phyloP scores from a whole-genome alignment of 2,113 vertebrate species.

The Craseonycteris thonglongyai region DNA sequence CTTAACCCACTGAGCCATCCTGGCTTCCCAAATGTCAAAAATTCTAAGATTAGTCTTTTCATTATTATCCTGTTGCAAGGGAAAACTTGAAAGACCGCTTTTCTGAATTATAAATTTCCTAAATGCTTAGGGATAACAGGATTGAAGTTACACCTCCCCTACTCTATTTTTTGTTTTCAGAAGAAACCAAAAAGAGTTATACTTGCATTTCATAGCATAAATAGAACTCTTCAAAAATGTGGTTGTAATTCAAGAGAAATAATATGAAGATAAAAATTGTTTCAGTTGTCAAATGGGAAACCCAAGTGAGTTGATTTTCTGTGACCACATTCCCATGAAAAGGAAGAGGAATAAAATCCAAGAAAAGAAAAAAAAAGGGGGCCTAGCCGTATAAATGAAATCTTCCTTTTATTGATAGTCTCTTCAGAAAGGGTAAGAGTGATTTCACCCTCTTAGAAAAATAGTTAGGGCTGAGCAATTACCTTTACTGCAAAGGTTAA shows the following conservation, averaged over 20 bases:
- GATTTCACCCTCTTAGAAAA: slow-evolving; percentile 36
- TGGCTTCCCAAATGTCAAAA: too few relatives aligned
- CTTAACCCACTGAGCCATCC: too few relatives aligned
- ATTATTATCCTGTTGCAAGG: neutral
- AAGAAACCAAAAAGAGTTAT: slow-evolving; percentile 26
- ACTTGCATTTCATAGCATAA: slow-evolving; percentile 34
- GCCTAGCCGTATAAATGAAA: neutral
- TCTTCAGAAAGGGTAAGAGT: neutral
- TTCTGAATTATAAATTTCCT: neutral
- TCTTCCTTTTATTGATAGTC: slow-evolving; percentile 21
- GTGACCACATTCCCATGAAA: neutral
- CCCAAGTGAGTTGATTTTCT: slow-evolving; percentile 32
- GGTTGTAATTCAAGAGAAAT: slow-evolving; percentile 51
- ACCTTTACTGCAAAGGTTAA: slow-evolving; percentile 48
- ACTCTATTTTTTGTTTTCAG: neutral
- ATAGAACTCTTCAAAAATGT: slow-evolving; percentile 39
- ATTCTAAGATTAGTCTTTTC: neutral
- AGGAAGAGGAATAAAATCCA: neutral
- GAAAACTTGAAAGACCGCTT: neutral
- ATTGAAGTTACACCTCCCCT: slow-evolving; percentile 15
- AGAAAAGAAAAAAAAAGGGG: neutral
- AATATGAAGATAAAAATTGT: slow-evolving; percentile 47
- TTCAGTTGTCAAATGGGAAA: slow-evolving; percentile 33
- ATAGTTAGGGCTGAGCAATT: slow-evolving; percentile 37
- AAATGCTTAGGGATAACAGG: neutral